Evolutionary conservation across 2,797 vertebrate genomes (phyloP).

Genomic region (Gouania willdenowi): DNA sequence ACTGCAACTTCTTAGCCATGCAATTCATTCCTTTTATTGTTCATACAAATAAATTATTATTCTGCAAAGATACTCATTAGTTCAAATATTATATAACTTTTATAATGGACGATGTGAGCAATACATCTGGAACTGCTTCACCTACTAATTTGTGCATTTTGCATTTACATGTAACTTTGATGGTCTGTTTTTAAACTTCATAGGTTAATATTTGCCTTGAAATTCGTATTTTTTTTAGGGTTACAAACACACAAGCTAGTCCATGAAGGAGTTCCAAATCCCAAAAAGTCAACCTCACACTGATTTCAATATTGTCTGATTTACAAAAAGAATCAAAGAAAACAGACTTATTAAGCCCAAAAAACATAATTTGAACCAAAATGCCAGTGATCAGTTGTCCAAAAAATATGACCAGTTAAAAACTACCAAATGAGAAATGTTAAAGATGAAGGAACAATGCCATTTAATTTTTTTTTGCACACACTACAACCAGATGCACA

Average conservation of each 20-base stretch:
- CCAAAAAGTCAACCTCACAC: slow-evolving; percentile 64
- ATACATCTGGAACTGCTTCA: slow-evolving; percentile 86
- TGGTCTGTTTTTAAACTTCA: background rate
- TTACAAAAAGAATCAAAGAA: slow-evolving; percentile 9
- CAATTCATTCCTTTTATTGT: slow-evolving; percentile 74
- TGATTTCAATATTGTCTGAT: slow-evolving; percentile 59
- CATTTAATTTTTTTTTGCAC: slow-evolving; percentile 80
- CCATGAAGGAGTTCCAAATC: slow-evolving; percentile 87
- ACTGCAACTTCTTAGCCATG: slow-evolving; percentile 99
- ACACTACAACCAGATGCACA: slow-evolving; percentile 92
- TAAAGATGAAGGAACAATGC: slow-evolving; percentile 74
- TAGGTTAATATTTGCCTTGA: background rate
- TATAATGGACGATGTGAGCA: slow-evolving; percentile 52
- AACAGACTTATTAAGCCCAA: slow-evolving; percentile 60
- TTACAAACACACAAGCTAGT: slow-evolving; percentile 56
- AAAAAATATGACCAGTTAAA: slow-evolving; percentile 55
- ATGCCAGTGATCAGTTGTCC: slow-evolving; percentile 46
- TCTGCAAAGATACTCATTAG: slow-evolving; percentile 50
- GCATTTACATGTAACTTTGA: background rate
- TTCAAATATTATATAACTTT: slow-evolving; percentile 51
- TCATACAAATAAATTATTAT: slow-evolving; percentile 66
- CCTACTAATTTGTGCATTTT: slow-evolving; percentile 71
- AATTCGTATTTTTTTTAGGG: too few species aligned
- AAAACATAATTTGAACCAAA: slow-evolving; percentile 65
- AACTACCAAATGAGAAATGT: slow-evolving; percentile 68